Evolutionary conservation across 2,797 vertebrate species (phyloP), one percentile per base, ranked within the genome.

Genomic region (Periophthalmus magnuspinnatus): DNA sequence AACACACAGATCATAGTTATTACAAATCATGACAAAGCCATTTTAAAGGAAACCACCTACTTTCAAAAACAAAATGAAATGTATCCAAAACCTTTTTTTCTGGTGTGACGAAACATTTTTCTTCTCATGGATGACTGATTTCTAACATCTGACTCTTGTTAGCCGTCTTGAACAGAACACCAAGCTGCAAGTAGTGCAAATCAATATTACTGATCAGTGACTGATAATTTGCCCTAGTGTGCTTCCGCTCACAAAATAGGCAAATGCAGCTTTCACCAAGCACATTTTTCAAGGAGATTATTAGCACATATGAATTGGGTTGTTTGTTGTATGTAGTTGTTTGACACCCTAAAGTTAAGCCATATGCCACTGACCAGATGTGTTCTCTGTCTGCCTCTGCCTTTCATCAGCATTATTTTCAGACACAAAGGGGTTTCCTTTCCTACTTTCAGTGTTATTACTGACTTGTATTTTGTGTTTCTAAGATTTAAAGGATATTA

Each of bases 71-170:
- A 78, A 71, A 32, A 76, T 77, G 77, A 81, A 70, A 77, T 82
- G 79, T 70, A 82, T 86, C 81, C 81, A 90, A 87, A 82, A 90
- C 90, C 87, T 90, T 88, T 88, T 89, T 91, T 89, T 90, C 89
- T 90, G 79, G 83, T 91, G 89, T 87, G 86, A 91, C 66, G 68
- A 90, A 91, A 90, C 67, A 60, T 81, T 81, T 80, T 74, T 70
- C 0, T 74, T 75, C 72, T 86, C 74, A 76, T 16, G 67, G 84
- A 84, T 67, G 68, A 81, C 84, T 64, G 74, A 64, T 67, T 78
- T 84, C 71, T 69, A 88, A 89, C 92, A 92, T 92, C 89, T 92
- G 92, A 89, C 62, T 79, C 77, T 84, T 50, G 75, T 93, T 92
- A 91, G 72, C 61, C 10, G 50, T 73, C 24, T 74, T 78, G 8